phyloP scores from a whole-genome alignment of 2,797 vertebrate genomes.

The Danio tinwini region DNA sequence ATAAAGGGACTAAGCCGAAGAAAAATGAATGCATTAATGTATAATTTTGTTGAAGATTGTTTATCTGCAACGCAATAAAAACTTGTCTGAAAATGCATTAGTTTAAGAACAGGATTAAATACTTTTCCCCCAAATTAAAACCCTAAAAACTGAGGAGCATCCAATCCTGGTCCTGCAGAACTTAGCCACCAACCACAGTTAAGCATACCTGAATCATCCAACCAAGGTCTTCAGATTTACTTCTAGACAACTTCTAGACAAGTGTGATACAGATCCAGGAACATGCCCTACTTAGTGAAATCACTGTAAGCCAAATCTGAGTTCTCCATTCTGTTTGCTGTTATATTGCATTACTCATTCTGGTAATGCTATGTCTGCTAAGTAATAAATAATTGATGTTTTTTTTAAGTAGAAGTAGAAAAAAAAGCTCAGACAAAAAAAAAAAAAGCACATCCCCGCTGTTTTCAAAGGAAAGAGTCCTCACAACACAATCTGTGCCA shows the following conservation, averaged over 20 bases:
- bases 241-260: no score
- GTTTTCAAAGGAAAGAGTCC: slow-evolving; percentile 6
- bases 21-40: no score
- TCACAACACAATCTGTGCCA: slow-evolving; percentile 22
- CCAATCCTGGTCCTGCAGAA: no score
- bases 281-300: not conserved
- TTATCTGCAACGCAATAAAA: no score
- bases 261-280: not conserved
- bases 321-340: not conserved
- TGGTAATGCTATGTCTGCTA: slow-evolving; percentile 36
- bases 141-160: no score
- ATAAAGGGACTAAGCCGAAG: no score
- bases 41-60: no score
- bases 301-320: not conserved
- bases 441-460: slow-evolving; percentile 21
- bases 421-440: slow-evolving; percentile 25
- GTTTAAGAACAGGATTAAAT: no score
- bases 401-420: slow-evolving; percentile 46
- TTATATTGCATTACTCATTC: slow-evolving; percentile 24
- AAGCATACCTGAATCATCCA: no score
- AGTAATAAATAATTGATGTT: slow-evolving; percentile 54
- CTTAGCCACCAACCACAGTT: no score
- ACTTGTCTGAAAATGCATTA: no score
- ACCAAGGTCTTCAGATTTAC: no score
- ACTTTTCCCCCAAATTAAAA: not conserved